Conservation (phyloP, 2,113 vertebrate genomes). For the Apeltes quadracus region DNA sequence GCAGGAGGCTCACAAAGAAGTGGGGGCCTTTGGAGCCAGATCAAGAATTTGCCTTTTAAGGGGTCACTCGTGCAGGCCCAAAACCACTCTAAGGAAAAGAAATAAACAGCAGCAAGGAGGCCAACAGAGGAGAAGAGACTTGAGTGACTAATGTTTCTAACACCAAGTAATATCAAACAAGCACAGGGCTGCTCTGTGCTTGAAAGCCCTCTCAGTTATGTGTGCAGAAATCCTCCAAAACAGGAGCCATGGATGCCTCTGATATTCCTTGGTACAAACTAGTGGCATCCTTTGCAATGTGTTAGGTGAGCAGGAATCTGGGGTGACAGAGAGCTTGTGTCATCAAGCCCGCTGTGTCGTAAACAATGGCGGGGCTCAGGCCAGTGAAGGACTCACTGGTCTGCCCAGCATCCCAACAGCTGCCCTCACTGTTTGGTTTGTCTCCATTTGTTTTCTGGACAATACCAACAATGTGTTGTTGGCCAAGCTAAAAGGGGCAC, state of each 20-base stretch:
- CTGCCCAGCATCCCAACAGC: conserved; percentile 50
- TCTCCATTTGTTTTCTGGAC: conserved; percentile 60
- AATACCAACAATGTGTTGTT: conserved; percentile 65
- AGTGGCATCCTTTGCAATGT: conserved; percentile 1
- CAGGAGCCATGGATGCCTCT: conserved; percentile 5
- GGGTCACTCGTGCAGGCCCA: conserved; percentile 69
- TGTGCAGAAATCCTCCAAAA: not conserved
- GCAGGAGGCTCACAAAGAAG: conserved; percentile 47
- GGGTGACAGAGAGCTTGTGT: conserved; percentile 41
- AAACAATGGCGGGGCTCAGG: conserved; percentile 47
- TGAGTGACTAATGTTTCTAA: conserved; percentile 1
- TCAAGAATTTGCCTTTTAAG: conserved; percentile 83
- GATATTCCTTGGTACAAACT: not conserved
- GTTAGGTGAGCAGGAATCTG: conserved; percentile 13
- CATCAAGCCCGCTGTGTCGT: conserved; percentile 23
- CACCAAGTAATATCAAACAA: not conserved
- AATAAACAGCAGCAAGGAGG: conserved; percentile 62
- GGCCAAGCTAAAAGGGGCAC: conserved; percentile 45
- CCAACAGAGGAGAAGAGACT: not conserved
- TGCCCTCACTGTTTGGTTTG: conserved; percentile 53
- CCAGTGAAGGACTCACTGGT: conserved; percentile 34
- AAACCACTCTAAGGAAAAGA: conserved; percentile 47
- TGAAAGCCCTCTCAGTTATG: not conserved
- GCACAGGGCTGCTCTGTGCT: not conserved
- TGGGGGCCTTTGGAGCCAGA: conserved; percentile 61